Base-by-base conservation (phyloP, 1,140 invertebrate genomes). In the Trichoplusia ni region DNA sequence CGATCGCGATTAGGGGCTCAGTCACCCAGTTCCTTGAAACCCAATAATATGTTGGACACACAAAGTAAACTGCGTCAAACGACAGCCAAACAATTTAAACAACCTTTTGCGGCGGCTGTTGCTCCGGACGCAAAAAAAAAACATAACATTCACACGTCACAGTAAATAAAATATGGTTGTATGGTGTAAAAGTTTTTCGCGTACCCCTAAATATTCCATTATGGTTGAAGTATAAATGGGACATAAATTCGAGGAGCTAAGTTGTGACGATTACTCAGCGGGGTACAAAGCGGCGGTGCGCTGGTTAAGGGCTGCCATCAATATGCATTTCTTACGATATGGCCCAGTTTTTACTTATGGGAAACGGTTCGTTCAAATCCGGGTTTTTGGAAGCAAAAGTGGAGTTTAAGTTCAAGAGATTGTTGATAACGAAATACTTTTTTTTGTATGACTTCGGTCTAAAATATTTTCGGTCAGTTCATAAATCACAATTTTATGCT, bases 121-220 rank as follows among this genome's bases (percentile, higher is more conserved):
- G 8, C 25, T 14, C 3, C 4, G 13, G 42, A 46, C 29, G n/a
- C n/a, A n/a, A n/a, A n/a, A n/a, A 21, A 62, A 70, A 54, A 71
- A 40, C 14, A 60, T 14, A 49, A 64, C 67, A 79, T 79, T 80
- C 78, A 80, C 40, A 72, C 74, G 81, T 84, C 78, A 78, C 71
- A 14, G 66, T 71, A 72, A 74, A 76, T 82, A 79, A 86, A 76
- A 79, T 82, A 84, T 81, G 72, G 59, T 58, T 51, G 58, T 31
- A 56, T 54, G 54, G 64, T 69, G 72, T 66, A 76, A 81, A 80
- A 86, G 79, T 78, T 85, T n/a, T 83, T 75, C 69, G 71, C 69
- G 65, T 67, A 60, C 60, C 64, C 77, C 75, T 77, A 81, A 81
- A 82, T 81, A 79, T 80, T 75, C 75, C 79, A 83, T 83, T 84